These are phyloP conservation scores for Centrocercus urophasianus DNA, from an alignment of 2,113 vertebrate genomes.

Conservation along the genomic window DNA sequence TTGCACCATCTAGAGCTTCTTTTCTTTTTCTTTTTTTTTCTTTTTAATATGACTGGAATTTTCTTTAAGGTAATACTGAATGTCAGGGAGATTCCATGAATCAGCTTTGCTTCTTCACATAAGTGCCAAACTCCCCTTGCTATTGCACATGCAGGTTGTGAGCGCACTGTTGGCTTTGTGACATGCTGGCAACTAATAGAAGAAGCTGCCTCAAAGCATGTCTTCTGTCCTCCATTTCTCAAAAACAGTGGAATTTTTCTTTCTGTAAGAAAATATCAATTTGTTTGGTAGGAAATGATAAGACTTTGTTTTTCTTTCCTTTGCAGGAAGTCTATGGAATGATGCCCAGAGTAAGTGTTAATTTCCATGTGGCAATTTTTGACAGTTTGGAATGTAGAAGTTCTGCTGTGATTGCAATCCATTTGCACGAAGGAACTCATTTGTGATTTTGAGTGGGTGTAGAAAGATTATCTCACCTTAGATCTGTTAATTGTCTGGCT, in stretches of 20 bases:
- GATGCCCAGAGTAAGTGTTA: conserved; percentile 83
- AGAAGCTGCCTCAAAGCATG: not conserved
- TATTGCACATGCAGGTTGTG: not conserved
- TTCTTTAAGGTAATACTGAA: not conserved
- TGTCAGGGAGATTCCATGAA: not conserved
- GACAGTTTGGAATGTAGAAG: not conserved
- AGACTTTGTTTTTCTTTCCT: conserved; percentile 31
- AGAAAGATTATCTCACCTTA: not conserved
- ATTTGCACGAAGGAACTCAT: not conserved
- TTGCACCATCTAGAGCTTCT: not conserved
- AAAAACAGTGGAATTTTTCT: not conserved
- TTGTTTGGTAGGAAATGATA: not conserved
- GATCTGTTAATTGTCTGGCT: not conserved
- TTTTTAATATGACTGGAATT: not conserved
- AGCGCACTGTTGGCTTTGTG: not conserved
- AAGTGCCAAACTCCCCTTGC: not conserved
- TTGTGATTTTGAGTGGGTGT: not conserved
- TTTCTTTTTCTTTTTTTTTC: not conserved
- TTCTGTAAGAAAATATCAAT: not conserved
- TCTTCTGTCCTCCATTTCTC: not conserved
- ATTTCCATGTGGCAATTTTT: not conserved
- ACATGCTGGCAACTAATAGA: not conserved
- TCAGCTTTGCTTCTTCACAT: not conserved
- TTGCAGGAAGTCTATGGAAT: conserved; percentile 84
- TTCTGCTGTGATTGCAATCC: not conserved